Conservation (phyloP, 2,113 vertebrate species). For the Neotoma lepida region DNA sequence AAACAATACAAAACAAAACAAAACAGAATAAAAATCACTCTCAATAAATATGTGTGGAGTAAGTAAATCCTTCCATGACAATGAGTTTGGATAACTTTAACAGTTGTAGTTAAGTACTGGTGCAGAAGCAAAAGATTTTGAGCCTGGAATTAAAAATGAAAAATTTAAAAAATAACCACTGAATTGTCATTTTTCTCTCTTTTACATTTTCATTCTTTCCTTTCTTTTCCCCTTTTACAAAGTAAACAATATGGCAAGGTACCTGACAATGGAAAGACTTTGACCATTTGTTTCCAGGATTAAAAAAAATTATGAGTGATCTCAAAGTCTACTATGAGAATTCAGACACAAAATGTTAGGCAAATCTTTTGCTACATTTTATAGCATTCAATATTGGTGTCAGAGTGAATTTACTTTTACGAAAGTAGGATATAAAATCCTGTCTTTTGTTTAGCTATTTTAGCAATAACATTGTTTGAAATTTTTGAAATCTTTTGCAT, state of each 20-base stretch:
- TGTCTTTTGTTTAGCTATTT: slow-evolving; percentile 40
- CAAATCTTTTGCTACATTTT: slow-evolving; percentile 7
- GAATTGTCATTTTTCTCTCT: background rate
- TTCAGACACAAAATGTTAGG: background rate
- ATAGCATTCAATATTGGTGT: slow-evolving; percentile 40
- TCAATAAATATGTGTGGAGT: background rate
- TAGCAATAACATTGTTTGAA: slow-evolving; percentile 61
- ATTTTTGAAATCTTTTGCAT: slow-evolving; percentile 53
- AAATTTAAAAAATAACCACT: background rate
- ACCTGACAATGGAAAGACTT: background rate
- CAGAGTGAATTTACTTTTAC: background rate
- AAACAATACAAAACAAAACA: background rate
- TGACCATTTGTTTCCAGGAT: background rate
- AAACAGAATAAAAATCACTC: background rate
- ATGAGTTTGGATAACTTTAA: background rate
- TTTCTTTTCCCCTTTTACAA: background rate
- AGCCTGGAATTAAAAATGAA: background rate
- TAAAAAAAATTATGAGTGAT: background rate
- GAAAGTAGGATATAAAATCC: background rate
- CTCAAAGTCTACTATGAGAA: background rate
- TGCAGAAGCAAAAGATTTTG: background rate
- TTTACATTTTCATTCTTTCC: accelerated
- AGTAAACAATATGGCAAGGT: background rate
- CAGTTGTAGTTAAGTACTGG: background rate
- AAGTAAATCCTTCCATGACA: background rate